A percentile compares a stretch with the other conserved stretches of the same genome.
Evolutionary conservation across 2,888 invertebrate genomes (phyloP).

Genomic region (Drosophila robusta): DNA sequence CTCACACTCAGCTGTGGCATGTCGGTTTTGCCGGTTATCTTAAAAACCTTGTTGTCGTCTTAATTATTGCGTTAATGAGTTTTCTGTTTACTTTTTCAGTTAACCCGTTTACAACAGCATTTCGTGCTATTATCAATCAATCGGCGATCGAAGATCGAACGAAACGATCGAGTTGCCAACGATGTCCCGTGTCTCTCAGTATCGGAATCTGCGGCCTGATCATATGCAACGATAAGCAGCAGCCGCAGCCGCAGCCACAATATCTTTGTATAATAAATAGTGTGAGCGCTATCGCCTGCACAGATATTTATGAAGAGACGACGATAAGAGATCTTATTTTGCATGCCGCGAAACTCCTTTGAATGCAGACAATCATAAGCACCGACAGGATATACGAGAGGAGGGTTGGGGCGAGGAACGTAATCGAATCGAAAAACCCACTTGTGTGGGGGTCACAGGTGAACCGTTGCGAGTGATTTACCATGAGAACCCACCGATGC

Average conservation of each 20-base stretch:
- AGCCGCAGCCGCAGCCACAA: slow-evolving; percentile 38
- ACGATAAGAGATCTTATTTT: slow-evolving; percentile 74
- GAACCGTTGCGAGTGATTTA: slow-evolving; percentile 58
- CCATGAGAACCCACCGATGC: slow-evolving; percentile 57
- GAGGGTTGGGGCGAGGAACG: not conserved
- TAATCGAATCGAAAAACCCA: slow-evolving; percentile 11
- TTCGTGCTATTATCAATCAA: slow-evolving; percentile 79
- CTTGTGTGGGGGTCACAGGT: slow-evolving; percentile 68
- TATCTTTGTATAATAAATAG: slow-evolving; percentile 73
- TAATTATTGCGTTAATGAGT: slow-evolving; percentile 84
- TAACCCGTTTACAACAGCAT: slow-evolving; percentile 77
- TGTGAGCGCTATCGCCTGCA: slow-evolving; percentile 75
- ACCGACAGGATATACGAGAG: slow-evolving; percentile 66
- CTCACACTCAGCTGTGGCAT: slow-evolving; percentile 49
- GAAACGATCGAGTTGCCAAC: slow-evolving; percentile 53
- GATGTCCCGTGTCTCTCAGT: slow-evolving; percentile 21
- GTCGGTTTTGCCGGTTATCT: slow-evolving; percentile 73
- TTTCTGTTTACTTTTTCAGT: slow-evolving; percentile 77
- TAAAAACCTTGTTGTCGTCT: slow-evolving; percentile 83
- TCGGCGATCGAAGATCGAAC: slow-evolving; percentile 63
- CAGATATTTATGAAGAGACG: slow-evolving; percentile 71
- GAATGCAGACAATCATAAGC: slow-evolving; percentile 52
- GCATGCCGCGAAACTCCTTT: slow-evolving; percentile 62
- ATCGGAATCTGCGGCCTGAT: slow-evolving; percentile 67
- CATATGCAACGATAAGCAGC: slow-evolving; percentile 70